Evolutionary conservation across 2,888 invertebrate genomes (phyloP).

Genomic region (Cryptosula pallasiana): DNA sequence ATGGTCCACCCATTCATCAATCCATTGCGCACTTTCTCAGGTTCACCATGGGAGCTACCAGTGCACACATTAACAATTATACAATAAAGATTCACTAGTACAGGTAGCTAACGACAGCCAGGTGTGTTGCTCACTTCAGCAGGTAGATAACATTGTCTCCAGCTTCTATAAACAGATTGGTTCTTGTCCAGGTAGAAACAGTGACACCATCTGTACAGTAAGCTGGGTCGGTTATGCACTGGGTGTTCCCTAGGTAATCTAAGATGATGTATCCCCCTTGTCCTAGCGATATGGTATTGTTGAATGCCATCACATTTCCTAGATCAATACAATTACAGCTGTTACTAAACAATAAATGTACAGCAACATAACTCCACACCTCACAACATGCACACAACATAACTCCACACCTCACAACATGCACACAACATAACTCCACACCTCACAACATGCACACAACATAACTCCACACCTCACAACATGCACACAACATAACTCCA

Average conservation of each 20-base stretch:
- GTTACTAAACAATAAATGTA: no score
- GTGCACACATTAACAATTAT: background rate
- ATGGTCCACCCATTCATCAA: background rate
- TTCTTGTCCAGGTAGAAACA: background rate
- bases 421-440: no score
- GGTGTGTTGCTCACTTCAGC: background rate
- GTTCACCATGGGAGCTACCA: background rate
- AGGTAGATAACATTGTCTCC: background rate
- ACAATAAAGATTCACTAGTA: background rate
- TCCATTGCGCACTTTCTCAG: background rate
- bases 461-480: no score
- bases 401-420: no score
- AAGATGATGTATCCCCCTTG: background rate
- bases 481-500: no score
- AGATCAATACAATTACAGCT: no score
- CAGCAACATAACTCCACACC: no score
- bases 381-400: no score
- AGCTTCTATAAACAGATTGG: background rate
- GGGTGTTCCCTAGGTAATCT: background rate
- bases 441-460: no score
- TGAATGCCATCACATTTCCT: conserved; percentile 10
- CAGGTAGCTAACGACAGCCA: background rate
- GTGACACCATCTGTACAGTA: background rate
- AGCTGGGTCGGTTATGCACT: background rate
- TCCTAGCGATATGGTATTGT: conserved; percentile 6